These are phyloP conservation scores for Microcebus murinus DNA, from an alignment of 2,113 vertebrate genomes.

Conservation along the genomic window DNA sequence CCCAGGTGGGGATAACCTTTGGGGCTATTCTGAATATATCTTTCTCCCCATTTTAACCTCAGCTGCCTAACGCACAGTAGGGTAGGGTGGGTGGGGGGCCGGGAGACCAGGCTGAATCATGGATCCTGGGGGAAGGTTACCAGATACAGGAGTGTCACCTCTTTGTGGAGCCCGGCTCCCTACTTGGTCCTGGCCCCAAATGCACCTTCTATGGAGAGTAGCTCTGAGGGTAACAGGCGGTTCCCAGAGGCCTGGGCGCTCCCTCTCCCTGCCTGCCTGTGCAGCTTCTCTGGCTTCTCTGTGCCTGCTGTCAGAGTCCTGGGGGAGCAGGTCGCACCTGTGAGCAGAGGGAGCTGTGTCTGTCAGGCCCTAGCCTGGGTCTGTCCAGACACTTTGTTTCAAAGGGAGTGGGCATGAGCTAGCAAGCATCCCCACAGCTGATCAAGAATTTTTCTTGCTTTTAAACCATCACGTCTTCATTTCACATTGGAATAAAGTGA, in stretches of 20 bases:
- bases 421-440: constrained; percentile 74
- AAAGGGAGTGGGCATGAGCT: constrained; percentile 72
- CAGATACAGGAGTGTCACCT: constrained; percentile 19
- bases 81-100: not conserved
- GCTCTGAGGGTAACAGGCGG: not conserved
- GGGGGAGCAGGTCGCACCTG: not conserved
- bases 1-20: not conserved
- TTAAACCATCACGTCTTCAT: constrained; percentile 82
- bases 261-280: not conserved
- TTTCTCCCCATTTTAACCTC: constrained; percentile 61
- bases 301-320: constrained; percentile 50
- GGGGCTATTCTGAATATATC: constrained; percentile 77
- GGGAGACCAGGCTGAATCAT: not conserved
- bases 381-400: constrained; percentile 73
- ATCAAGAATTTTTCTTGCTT: constrained; percentile 82
- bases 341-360: not conserved
- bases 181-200: constrained; percentile 31
- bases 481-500: constrained; percentile 84
- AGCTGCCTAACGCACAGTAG: constrained; percentile 73
- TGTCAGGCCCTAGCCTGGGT: constrained; percentile 31
- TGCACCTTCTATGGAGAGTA: constrained; percentile 52
- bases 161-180: constrained; percentile 36
- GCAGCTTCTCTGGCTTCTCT: not conserved
- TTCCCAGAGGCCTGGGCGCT: not conserved
- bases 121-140: constrained; percentile 1